Conservation (phyloP, 1,140 invertebrate genomes). For the Octopus sinensis region DNA sequence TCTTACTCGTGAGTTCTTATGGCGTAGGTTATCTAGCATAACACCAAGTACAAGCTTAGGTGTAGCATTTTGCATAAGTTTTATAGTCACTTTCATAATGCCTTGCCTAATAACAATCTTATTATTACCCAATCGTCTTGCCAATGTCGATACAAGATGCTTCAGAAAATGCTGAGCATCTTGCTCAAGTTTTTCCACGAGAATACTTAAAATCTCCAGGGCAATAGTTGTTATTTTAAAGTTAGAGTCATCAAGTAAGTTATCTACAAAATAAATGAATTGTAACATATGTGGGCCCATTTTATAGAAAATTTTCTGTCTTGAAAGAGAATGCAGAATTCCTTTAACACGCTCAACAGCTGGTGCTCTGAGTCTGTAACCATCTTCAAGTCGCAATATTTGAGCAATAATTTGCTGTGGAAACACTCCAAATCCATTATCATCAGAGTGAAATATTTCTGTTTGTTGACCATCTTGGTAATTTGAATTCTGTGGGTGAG, state of each 20-base stretch:
- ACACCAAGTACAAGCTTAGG: slow-evolving; percentile 66
- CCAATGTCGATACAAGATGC: slow-evolving; percentile 56
- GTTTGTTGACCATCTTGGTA: slow-evolving; percentile 1
- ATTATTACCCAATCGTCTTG: slow-evolving; percentile 64
- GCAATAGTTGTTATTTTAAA: slow-evolving; percentile 64
- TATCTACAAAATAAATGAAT: slow-evolving; percentile 65
- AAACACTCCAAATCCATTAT: slow-evolving; percentile 51
- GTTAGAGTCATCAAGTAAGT: slow-evolving; percentile 63
- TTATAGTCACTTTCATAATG: slow-evolving; percentile 63
- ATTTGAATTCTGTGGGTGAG: slow-evolving; percentile 14
- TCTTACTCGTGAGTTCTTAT: slow-evolving; percentile 69
- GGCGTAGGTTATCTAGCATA: slow-evolving; percentile 64
- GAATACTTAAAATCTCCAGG: slow-evolving; percentile 61
- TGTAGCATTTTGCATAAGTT: slow-evolving; percentile 66
- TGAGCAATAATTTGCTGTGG: slow-evolving; percentile 53
- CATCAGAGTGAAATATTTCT: slow-evolving; percentile 8
- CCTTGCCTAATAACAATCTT: slow-evolving; percentile 58
- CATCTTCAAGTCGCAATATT: slow-evolving; percentile 53
- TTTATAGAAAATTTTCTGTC: slow-evolving; percentile 38
- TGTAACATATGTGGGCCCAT: slow-evolving; percentile 66
- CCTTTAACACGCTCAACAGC: slow-evolving; percentile 53
- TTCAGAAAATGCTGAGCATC: slow-evolving; percentile 52
- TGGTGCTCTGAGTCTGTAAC: slow-evolving; percentile 51
- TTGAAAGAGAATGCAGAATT: slow-evolving; percentile 41
- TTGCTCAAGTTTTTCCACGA: slow-evolving; percentile 51